Evolutionary conservation across 2,888 invertebrate species (phyloP).

Genomic region (Deilephila elpenor): DNA sequence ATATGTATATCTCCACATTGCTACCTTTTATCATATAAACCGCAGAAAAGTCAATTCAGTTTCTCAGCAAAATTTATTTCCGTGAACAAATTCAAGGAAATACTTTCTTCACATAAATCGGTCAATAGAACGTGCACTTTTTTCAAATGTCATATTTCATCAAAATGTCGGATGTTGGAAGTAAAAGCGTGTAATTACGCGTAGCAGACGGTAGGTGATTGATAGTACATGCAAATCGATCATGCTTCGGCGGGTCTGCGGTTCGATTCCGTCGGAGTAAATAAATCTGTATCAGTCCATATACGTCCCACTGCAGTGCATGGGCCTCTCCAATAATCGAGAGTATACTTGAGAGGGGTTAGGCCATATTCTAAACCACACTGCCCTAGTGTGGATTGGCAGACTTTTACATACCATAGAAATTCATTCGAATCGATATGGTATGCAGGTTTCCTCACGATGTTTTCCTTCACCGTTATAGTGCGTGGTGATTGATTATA

Average conservation of each 20-base stretch:
- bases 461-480: too few species aligned
- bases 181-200: conserved; percentile 21
- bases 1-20: too few species aligned
- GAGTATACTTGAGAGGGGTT: too few species aligned
- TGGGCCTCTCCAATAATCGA: too few species aligned
- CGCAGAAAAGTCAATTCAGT: too few species aligned
- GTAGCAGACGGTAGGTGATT: background rate
- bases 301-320: too few species aligned
- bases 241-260: background rate
- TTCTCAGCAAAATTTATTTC: background rate
- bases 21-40: fast-evolving
- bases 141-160: conserved; percentile 14
- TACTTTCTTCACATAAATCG: background rate
- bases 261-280: background rate
- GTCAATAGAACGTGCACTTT: background rate
- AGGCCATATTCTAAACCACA: too few species aligned
- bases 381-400: too few species aligned
- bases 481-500: too few species aligned
- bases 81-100: background rate
- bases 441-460: too few species aligned
- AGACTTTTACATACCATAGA: too few species aligned
- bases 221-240: conserved; percentile 12
- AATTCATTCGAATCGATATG: too few species aligned
- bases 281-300: background rate
- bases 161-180: conserved; percentile 20